phyloP scores from a whole-genome alignment of 2,113 vertebrate genomes.

The Butorides virescens region DNA sequence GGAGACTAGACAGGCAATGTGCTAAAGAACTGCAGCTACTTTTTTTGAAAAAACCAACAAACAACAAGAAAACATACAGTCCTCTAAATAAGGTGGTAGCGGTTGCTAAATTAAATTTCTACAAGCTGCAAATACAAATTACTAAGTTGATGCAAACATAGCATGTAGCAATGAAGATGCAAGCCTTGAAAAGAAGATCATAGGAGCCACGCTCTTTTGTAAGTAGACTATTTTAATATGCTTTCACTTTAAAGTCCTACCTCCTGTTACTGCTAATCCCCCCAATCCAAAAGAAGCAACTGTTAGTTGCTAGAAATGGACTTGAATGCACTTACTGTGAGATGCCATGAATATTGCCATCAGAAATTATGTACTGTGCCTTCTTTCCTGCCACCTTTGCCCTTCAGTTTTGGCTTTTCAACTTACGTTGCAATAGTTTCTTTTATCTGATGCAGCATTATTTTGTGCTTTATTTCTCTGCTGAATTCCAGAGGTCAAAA shows the following conservation, averaged over 20 bases:
- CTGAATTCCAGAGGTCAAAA: conserved; percentile 43
- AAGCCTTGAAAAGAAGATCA: not conserved
- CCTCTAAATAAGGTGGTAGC: not conserved
- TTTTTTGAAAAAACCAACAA: not conserved
- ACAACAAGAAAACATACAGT: not conserved
- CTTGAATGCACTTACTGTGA: conserved; percentile 27
- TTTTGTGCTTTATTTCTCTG: conserved; percentile 19
- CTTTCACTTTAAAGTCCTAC: not conserved
- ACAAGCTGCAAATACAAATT: not conserved
- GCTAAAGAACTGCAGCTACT: not conserved
- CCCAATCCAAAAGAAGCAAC: not conserved
- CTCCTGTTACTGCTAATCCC: not conserved
- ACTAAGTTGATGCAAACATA: not conserved
- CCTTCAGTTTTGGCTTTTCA: conserved; percentile 39
- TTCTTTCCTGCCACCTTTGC: conserved; percentile 53
- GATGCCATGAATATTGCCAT: conserved; percentile 1
- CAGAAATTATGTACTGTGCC: not conserved
- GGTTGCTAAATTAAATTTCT: not conserved
- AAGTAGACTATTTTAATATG: not conserved
- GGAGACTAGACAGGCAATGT: not conserved
- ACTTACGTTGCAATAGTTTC: not conserved
- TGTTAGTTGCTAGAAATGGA: not conserved
- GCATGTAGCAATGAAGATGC: not conserved
- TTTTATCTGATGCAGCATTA: not conserved
- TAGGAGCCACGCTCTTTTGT: not conserved